phyloP scores from a whole-genome alignment of 2,888 invertebrate species.

The Cynaeus angustus region DNA sequence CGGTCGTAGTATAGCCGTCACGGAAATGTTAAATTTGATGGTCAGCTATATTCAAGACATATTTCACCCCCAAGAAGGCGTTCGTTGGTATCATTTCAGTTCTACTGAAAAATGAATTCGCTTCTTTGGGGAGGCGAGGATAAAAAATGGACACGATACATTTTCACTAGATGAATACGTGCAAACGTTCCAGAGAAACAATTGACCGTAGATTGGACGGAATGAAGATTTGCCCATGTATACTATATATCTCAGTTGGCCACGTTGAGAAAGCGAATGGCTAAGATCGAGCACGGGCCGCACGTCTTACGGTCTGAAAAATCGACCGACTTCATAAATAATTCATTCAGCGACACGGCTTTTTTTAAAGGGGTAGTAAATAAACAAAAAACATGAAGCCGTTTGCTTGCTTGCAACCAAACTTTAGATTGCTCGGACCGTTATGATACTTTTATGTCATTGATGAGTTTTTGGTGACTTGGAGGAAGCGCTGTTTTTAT shows the following conservation, averaged over 20 bases:
- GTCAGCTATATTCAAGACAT: slow-evolving; percentile 14
- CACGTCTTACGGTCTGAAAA: slow-evolving; percentile 40
- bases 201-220: slow-evolving; percentile 46
- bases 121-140: slow-evolving; percentile 49
- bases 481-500: slow-evolving; percentile 1
- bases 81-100: slow-evolving; percentile 42
- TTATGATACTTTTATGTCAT: slow-evolving; percentile 30
- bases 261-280: slow-evolving; percentile 50
- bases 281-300: slow-evolving; percentile 39
- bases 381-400: slow-evolving; percentile 43
- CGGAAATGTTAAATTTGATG: slow-evolving; percentile 8
- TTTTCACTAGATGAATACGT: slow-evolving; percentile 52
- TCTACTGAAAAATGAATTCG: slow-evolving; percentile 53
- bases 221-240: slow-evolving; percentile 41
- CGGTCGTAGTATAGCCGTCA: slow-evolving; percentile 3
- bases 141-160: slow-evolving; percentile 55
- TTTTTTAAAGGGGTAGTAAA: slow-evolving; percentile 51
- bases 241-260: slow-evolving; percentile 50
- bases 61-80: background rate
- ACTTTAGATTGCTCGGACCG: slow-evolving; percentile 27
- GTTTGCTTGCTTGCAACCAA: slow-evolving; percentile 26
- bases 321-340: slow-evolving; percentile 52
- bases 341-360: slow-evolving; percentile 53
- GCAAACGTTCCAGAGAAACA: slow-evolving; percentile 50
- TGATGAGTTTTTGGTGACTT: slow-evolving; percentile 22